These are phyloP conservation scores for Zaprionus kolodkinae DNA, from an alignment of 1,140 invertebrate genomes.

Conservation along the genomic window DNA sequence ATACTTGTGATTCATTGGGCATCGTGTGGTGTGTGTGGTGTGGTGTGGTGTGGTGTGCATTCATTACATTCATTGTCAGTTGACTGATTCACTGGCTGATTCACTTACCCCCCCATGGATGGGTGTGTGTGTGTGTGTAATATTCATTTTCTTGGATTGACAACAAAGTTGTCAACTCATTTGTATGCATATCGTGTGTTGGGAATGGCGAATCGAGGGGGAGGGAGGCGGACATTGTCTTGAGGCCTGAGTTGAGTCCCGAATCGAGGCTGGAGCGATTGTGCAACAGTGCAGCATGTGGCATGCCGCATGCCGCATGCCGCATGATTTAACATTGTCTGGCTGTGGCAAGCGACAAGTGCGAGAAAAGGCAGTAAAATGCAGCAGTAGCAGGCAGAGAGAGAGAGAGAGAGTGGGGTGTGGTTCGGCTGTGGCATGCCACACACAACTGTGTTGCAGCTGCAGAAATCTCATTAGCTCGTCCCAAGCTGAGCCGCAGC, in stretches of 20 bases:
- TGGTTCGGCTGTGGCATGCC: background rate
- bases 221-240: slow-evolving; percentile 34
- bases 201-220: background rate
- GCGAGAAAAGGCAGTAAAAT: background rate
- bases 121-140: background rate
- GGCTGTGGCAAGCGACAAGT: slow-evolving; percentile 10
- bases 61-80: slow-evolving; percentile 30
- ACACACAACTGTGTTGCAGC: background rate
- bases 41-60: slow-evolving; percentile 6
- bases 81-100: slow-evolving; percentile 14
- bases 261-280: slow-evolving; percentile 15
- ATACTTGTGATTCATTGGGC: slow-evolving; percentile 27
- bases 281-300: slow-evolving; percentile 48
- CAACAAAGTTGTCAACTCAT: slow-evolving; percentile 42
- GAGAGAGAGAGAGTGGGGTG: too few relatives aligned
- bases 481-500: background rate
- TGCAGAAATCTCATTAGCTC: slow-evolving; percentile 25
- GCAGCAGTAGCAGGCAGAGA: too few relatives aligned
- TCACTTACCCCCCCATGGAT: background rate
- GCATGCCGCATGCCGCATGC: slow-evolving; percentile 47
- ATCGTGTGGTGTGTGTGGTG: slow-evolving; percentile 7
- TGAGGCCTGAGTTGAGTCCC: slow-evolving; percentile 18
- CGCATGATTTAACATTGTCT: slow-evolving; percentile 45
- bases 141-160: slow-evolving; percentile 16
- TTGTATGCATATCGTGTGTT: slow-evolving; percentile 40